A percentile compares a stretch with the other conserved stretches of the same genome.
phyloP scores from a whole-genome alignment of 2,888 invertebrate genomes.

The Pandemis corylana region DNA sequence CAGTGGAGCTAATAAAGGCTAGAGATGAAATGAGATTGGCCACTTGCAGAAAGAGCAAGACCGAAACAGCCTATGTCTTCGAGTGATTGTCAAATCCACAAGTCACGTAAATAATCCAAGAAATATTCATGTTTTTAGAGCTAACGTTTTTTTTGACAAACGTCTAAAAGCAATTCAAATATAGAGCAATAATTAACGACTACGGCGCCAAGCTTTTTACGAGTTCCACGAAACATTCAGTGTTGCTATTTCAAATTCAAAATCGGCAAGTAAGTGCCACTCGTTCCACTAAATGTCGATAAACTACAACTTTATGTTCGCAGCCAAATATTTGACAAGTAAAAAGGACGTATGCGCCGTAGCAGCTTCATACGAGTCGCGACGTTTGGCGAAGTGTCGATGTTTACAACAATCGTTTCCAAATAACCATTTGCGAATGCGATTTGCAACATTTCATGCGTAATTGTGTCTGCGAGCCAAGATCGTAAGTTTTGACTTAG shows the following conservation, averaged over 20 bases:
- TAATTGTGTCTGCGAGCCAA: slow-evolving; percentile 47
- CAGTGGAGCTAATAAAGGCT: too few species aligned
- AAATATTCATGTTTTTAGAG: too few species aligned
- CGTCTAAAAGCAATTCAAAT: neutral
- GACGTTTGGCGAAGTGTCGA: neutral
- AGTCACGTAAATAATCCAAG: too few species aligned
- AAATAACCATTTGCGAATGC: slow-evolving; percentile 32
- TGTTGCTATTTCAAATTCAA: neutral
- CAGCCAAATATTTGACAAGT: neutral
- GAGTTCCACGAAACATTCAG: neutral
- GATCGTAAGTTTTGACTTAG: slow-evolving; percentile 40
- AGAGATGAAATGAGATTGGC: too few species aligned
- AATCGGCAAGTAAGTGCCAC: slow-evolving; percentile 1
- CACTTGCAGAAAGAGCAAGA: too few species aligned
- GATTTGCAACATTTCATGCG: slow-evolving; percentile 49
- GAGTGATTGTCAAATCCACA: too few species aligned
- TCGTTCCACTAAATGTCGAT: slow-evolving; percentile 34
- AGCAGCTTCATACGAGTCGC: slow-evolving; percentile 15
- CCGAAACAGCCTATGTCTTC: too few species aligned
- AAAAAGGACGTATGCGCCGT: slow-evolving; percentile 36
- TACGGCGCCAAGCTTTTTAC: slow-evolving; percentile 5
- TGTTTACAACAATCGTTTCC: slow-evolving; percentile 47
- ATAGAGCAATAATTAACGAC: neutral
- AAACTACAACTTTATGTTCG: slow-evolving; percentile 19
- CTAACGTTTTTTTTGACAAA: neutral